These are phyloP conservation scores for Conopomorpha cramerella DNA, from an alignment of 1,140 invertebrate species.

Conservation along the genomic window DNA sequence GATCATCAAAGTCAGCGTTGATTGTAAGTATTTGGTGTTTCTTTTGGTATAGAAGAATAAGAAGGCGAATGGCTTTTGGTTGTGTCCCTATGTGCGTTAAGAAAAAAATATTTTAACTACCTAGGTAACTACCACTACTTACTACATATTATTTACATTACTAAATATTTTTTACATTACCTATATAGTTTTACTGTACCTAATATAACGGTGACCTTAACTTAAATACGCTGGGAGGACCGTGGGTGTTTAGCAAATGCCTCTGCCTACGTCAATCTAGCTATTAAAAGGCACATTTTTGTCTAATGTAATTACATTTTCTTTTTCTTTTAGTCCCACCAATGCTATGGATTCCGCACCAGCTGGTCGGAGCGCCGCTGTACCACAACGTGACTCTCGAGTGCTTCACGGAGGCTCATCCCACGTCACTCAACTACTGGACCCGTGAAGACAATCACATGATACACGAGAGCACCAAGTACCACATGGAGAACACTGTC, in stretches of 20 bases:
- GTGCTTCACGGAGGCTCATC: slow-evolving; percentile 89
- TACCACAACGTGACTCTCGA: slow-evolving; percentile 83
- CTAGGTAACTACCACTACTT: too few species aligned
- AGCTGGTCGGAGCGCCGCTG: slow-evolving; percentile 81
- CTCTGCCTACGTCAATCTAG: too few species aligned
- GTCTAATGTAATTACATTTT: neutral
- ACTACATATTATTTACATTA: too few species aligned
- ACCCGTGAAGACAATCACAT: slow-evolving; percentile 83
- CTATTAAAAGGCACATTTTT: too few species aligned
- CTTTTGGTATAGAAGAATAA: too few species aligned
- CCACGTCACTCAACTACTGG: slow-evolving; percentile 91
- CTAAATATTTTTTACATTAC: slow-evolving; percentile 3
- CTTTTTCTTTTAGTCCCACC: slow-evolving; percentile 76
- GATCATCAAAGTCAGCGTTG: slow-evolving; percentile 90
- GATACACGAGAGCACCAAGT: slow-evolving; percentile 85
- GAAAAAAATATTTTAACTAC: too few species aligned
- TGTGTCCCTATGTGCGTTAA: too few species aligned
- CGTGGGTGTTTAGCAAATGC: too few species aligned
- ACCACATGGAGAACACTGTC: slow-evolving; percentile 72
- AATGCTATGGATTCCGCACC: slow-evolving; percentile 88
- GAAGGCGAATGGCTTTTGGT: too few species aligned
- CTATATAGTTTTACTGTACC: slow-evolving; percentile 3
- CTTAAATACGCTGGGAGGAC: too few species aligned
- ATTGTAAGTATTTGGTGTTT: slow-evolving; percentile 89
- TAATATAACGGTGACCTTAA: too few species aligned